Base-by-base conservation (phyloP, 2,113 vertebrate genomes). In the Octodon degus region DNA sequence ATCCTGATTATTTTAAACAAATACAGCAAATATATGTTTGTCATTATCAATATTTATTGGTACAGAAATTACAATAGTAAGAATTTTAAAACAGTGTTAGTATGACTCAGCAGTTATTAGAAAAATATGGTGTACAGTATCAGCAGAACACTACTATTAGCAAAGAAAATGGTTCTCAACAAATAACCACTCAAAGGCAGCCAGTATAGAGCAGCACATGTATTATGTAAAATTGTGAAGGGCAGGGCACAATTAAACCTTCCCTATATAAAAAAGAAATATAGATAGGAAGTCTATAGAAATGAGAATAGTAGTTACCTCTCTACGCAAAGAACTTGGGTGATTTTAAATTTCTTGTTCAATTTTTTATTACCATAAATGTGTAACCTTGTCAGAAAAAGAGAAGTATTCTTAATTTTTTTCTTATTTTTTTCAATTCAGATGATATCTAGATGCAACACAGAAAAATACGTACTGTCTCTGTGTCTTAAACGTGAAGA, bases 391-490 rank as follows among this genome's bases (percentile, higher is more conserved):
- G 50, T 5, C 70, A 81, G 62, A 74, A 89, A 89, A 72, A 53
- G 1, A 19, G 47, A 25, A 14, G 6, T 2, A 76, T 95, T 93
- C 19, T 63, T 67, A 47, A 30, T 53, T 62, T 74, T 74, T 93
- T 20, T 62, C 76, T 70, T 40, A 72, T 93, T 84, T 72, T 94
- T 94, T 80, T 72, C 92, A 94, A 84, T 90, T 81, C 20, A 82
- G 5, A 74, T 12, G 65, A 1, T 25, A 72, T 79, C 30, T 91
- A 16, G 19, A 76, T 40, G 25, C 0, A 37, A 19, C 6, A 65
- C 0, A 76, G 19, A 12, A 55, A 93, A 92, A 30, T 37, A 19
- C 2, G 7, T 32, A 13, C 25, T 55, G 9, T 2, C 24, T 60
- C 2, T 55, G 10, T 83, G 6, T 4, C 30, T 60, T 55, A 63